Percentiles rank a stretch among this genome's conserved stretches.
phyloP scores from a whole-genome alignment of 2,113 vertebrate species.

The Apteryx mantelli region DNA sequence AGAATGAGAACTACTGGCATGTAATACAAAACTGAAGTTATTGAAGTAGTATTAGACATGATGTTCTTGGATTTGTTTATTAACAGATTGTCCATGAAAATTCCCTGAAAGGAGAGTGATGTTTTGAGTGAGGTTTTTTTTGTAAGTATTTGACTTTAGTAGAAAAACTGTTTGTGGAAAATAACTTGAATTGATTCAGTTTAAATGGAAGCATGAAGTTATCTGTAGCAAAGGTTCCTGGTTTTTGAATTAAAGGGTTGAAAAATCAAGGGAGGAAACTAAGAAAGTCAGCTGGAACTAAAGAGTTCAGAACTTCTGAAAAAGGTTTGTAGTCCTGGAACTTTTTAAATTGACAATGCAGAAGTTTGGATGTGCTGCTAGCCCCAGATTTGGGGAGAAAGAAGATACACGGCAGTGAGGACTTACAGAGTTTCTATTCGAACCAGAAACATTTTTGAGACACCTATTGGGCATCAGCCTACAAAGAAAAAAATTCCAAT shows the following conservation, averaged over 20 bases:
- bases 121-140: too few relatives aligned
- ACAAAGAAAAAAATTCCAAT: background rate
- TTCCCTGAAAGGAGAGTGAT: too few relatives aligned
- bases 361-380: background rate
- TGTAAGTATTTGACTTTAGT: too few relatives aligned
- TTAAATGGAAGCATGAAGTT: background rate
- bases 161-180: too few relatives aligned
- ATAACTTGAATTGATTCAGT: background rate
- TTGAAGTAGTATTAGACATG: too few relatives aligned
- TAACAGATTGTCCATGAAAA: too few relatives aligned
- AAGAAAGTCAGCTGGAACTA: background rate
- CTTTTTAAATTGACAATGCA: background rate
- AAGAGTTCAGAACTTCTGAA: background rate
- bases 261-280: background rate
- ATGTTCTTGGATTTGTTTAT: too few relatives aligned
- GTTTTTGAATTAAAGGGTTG: background rate
- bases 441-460: background rate
- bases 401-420: background rate
- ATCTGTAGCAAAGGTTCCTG: background rate
- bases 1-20: too few relatives aligned
- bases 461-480: background rate
- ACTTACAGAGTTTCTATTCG: background rate
- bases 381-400: background rate
- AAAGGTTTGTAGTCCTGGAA: background rate
- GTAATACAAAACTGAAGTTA: too few relatives aligned